Evolutionary conservation across 2,797 vertebrate species (phyloP), one percentile per base, ranked within the genome.

Genomic region (Coregonus ussuriensis): DNA sequence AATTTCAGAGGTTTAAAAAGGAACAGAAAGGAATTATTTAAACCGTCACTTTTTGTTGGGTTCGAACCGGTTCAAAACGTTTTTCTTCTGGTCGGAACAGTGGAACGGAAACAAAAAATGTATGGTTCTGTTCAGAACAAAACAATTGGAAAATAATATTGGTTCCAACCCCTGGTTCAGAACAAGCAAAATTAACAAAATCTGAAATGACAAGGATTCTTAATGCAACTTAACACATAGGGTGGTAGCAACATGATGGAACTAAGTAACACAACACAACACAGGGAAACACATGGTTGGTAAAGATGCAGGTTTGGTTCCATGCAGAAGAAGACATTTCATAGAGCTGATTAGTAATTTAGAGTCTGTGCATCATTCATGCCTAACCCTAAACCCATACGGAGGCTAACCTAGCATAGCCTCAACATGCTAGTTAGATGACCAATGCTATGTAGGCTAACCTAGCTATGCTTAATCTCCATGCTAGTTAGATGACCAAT

Each of bases 401-500:
- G 7, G 53, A 70, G 59, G 78, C 81, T 37, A 62, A 33, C 72
- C 31, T 69, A 69, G 67, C 13, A 41, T 14, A 69, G 29, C 63
- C 21, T 69, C 1, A 41, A 18, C 35, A 72, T 72, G 51, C 71
- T 72, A 16, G 25, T 72, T 54, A 72, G 51, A 72, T 31, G 52
- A 62, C 14, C 33, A 18, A 1, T 31, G 31, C 54, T 59, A 73
- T 11, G 35, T 1, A 74, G 53, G 72, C 54, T 37, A 62, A 31
- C 33, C 53, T 59, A 74, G 72, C 72, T 33, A 21, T 59, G 52
- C 71, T 14, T 35, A 14, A 33, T 47, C 29, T 4, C 15, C 65
- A 76, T 76, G 74, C 74, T 13, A 18, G 65, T 76, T 76, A n/a
- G 74, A 53, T 16, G 29, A 54, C 53, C 16, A 56, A 6, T 18